Conservation (phyloP, 2,888 invertebrate species). For the Epistrophe grossulariae region DNA sequence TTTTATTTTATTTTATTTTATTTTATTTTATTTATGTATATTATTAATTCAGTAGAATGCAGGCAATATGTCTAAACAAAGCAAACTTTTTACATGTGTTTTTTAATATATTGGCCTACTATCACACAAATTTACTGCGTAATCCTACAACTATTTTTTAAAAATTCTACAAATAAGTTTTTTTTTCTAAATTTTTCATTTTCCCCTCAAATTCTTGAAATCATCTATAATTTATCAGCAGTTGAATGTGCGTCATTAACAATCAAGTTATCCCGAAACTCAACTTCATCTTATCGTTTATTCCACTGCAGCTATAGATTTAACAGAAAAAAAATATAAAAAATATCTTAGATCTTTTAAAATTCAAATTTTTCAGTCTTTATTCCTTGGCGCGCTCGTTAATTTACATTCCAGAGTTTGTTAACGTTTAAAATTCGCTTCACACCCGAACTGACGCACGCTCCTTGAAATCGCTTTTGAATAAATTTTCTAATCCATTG, state of each 20-base stretch:
- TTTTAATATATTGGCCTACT: too few species aligned
- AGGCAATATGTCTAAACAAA: too few species aligned
- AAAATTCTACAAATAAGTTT: neutral
- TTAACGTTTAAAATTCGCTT: constrained; percentile 67
- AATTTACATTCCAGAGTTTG: constrained; percentile 52
- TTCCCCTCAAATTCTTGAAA: neutral
- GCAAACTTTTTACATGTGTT: too few species aligned
- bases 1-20: too few species aligned
- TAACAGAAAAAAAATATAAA: constrained; percentile 16
- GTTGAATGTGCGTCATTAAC: constrained; percentile 15
- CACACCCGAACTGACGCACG: constrained; percentile 73
- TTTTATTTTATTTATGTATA: too few species aligned
- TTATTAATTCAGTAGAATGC: too few species aligned
- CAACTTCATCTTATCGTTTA: constrained; percentile 8
- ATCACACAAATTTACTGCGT: too few species aligned
- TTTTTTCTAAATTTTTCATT: neutral
- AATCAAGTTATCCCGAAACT: constrained; percentile 1
- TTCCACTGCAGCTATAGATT: neutral
- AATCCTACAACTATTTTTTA: too few species aligned
- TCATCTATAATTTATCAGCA: neutral
- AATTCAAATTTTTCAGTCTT: constrained; percentile 14
- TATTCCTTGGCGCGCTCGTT: constrained; percentile 29
- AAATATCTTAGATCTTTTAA: constrained; percentile 17
- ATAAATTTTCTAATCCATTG: constrained; percentile 76
- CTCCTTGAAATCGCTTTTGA: constrained; percentile 74